phyloP scores from a whole-genome alignment of 2,113 vertebrate species.

The Megaceryle torquata region DNA sequence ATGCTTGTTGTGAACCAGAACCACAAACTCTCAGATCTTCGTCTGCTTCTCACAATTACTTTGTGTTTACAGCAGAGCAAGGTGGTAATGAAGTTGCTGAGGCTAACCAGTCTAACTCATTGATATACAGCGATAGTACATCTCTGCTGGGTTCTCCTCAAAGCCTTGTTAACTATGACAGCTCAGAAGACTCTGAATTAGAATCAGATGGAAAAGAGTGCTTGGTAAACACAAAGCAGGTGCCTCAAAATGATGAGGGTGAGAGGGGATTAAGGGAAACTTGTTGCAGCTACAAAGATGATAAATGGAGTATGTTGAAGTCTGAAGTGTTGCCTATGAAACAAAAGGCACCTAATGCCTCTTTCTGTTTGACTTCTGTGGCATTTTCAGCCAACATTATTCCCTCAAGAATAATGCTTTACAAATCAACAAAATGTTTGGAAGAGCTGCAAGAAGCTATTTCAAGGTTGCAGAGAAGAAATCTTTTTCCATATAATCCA shows the following conservation, averaged over 20 bases:
- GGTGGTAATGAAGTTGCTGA: neutral
- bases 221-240: neutral
- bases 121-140: neutral
- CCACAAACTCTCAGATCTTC: neutral
- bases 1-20: neutral
- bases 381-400: neutral
- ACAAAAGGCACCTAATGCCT: neutral
- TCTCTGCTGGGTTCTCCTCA: slow-evolving; percentile 11
- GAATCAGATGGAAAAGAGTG: slow-evolving; percentile 49
- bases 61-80: neutral
- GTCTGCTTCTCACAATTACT: neutral
- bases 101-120: neutral
- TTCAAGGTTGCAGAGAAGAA: slow-evolving; percentile 79
- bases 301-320: neutral
- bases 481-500: slow-evolving; percentile 92
- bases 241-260: neutral
- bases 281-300: neutral
- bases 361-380: neutral
- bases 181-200: slow-evolving; percentile 84
- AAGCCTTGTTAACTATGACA: slow-evolving; percentile 85
- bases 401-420: neutral
- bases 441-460: slow-evolving; percentile 79
- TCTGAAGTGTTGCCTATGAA: neutral
- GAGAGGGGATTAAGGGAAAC: neutral
- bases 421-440: slow-evolving; percentile 73